Evolutionary conservation across 2,888 invertebrate genomes (phyloP), one percentile per base, ranked within the genome.

Genomic region (Polydesmus complanatus): DNA sequence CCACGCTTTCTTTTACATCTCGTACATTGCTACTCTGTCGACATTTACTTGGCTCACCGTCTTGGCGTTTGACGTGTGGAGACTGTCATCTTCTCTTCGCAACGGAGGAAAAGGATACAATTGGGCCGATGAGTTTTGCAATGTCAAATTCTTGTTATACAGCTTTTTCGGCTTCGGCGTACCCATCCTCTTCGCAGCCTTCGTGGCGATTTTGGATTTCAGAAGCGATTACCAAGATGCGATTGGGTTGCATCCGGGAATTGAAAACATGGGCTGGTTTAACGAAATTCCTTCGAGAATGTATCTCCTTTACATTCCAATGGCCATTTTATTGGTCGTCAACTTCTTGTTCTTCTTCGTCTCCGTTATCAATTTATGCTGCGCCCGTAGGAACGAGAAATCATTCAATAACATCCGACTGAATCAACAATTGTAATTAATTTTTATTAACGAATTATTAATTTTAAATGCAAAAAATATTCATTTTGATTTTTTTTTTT

Each of bases 21-120:
- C 89, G 81, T 89, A 90, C 72, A 90, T 90, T 79, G 83, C 86
- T 76, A 89, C 89, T 75, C 78, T 91, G 74, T 84, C 90, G 37
- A 88, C 90, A 64, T 91, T 91, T 80, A 90, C 90, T 75, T 91
- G 91, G 91, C 81, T 91, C 56, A 91, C 90, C 76, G 88, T 89
- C 64, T 90, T 91, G 90, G 91, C 90, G 75, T 90, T 90, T 79
- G 91, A 91, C 78, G 88, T 91, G 73, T 91, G 90, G 88, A 58
- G 54, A 27, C 27, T 54, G 2, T 54, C 49, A 27, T 52, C 61
- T 1, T 48, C 47, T 21, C 27, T 61, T 11, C 27, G 53, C n/a
- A 56, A 27, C 22, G 56, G 56, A 14, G 54, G 48, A 18, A 37
- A 22, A 11, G 56, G 51, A 50, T 56, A 56, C 23, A 3, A 27